Percentiles rank a stretch among this genome's conserved stretches.
These are phyloP conservation scores for Conus ventricosus DNA, from an alignment of 1,140 invertebrate species.

Conservation along the genomic window DNA sequence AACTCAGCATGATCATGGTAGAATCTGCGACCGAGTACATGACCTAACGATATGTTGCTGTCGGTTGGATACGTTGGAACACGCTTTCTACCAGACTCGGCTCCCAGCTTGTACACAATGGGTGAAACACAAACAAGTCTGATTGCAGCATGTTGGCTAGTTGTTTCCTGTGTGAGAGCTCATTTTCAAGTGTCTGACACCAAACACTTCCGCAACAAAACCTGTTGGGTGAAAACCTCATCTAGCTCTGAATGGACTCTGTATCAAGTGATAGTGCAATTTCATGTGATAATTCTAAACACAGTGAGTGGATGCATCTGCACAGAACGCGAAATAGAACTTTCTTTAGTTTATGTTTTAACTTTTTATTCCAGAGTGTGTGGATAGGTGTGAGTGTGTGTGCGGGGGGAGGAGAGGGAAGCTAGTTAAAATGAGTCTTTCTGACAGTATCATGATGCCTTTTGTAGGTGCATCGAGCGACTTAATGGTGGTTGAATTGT, in stretches of 20 bases:
- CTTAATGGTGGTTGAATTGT: too few species aligned
- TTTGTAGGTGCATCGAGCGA: too few species aligned
- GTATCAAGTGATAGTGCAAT: constrained; percentile 25
- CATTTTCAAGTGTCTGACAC: background rate
- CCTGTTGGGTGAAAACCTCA: background rate
- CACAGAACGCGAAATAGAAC: background rate
- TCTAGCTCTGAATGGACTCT: background rate
- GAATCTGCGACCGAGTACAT: background rate
- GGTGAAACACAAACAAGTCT: background rate
- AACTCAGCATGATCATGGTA: background rate
- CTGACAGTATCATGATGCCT: too few species aligned
- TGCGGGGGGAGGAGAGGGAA: too few species aligned
- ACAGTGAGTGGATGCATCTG: background rate
- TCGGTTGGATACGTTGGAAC: background rate
- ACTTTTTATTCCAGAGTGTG: background rate
- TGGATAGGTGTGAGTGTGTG: background rate
- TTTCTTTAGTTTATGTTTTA: background rate
- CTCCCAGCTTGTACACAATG: too few species aligned
- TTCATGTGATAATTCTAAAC: constrained; percentile 18
- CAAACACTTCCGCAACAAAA: background rate
- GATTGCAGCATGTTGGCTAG: background rate
- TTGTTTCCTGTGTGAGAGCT: background rate
- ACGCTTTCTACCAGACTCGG: too few species aligned
- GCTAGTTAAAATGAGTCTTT: too few species aligned
- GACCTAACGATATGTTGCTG: background rate